Base-by-base conservation (phyloP, 2,888 invertebrate genomes). In the Andrena praecox region DNA sequence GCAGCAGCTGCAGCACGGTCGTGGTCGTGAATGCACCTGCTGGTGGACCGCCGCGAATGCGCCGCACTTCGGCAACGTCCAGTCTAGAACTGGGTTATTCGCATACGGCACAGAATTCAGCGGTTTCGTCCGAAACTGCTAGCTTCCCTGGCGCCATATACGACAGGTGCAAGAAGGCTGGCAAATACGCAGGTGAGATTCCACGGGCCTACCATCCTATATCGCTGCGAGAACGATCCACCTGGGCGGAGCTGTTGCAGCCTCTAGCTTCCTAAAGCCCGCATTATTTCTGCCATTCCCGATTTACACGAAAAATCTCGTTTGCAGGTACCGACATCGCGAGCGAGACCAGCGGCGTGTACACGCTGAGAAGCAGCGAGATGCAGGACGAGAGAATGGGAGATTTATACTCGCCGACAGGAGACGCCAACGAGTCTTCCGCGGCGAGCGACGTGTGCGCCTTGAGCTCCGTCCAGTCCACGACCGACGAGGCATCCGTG, bases 1-100 rank as follows among this genome's bases (percentile, higher is more conserved):
- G 97, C 76, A 97, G 97, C 71, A 97, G 97, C 33, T 97, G 97
- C 92, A 97, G 97, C 91, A 98, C 98, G 50, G 97, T 97, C n/a
- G 97, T 97, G 87, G 96, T 97, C 88, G 95, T 95, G 8, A 94
- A 95, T 87, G 94, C 95, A 35, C 95, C 95, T 63, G 92, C 94
- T 27, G 95, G 94, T 73, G 90, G 92, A 79, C 94, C 95, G 12
- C 91, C 91, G 90, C 78, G 94, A 94, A 94, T 89, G 71, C 95
- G 97, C 87, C 95, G 97, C 90, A 95, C 96, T 82, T 97, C 97
- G 33, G 97, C 97, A 59, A 96, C 96, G 69, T 97, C 97, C 87
- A 97, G 97, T 91, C 94, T 98, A 90, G 98, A 98, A 94, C 94
- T 98, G 80, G 97, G 97, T 69, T 98, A 96, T 91, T 97, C 97